Base-by-base conservation (phyloP, 2,888 invertebrate genomes). In the Allophyes oxyacanthae region DNA sequence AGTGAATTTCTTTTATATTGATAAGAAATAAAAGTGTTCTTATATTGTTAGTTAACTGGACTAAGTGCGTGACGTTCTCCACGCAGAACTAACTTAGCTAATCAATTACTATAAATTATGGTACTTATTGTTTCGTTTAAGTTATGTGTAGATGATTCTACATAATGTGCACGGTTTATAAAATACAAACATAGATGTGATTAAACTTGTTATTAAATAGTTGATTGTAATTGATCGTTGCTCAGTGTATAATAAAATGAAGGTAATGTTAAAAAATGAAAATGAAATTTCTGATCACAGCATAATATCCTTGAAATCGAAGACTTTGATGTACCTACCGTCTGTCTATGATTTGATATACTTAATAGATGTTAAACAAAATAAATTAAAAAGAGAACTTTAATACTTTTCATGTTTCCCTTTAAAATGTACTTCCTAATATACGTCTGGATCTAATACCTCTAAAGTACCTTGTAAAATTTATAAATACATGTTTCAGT, bases 1-100 rank as follows among this genome's bases (percentile, higher is more conserved):
- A 79, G 77, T 77, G 73, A 73, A 81, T 86, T 83, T 75, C 74
- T 82, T 83, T 83, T 72, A 74, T 83, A 82, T 77, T 73, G 77
- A 79, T 88, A 91, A 90, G 84, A 86, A 81, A 90, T 86, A 82
- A 91, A 91, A 93, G 93, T 93, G 93, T 92, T 93, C 92, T 93
- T 92, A 93, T 82, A 86, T 84, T 80, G 79, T 85, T 85, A 87
- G 84, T 83, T 78, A 79, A 82, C 77, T 77, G 76, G 72, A 79
- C 73, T 80, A 66, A 69, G 62, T 70, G 46, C 61, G 52, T 57
- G 49, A 55, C 52, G 57, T 65, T 64, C 58, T 55, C 53, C 41
- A 34, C 64, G 59, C 61, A 45, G 56, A 59, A 70, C 66, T 66
- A 50, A 66, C 48, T 37, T 60, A 64, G 70, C 59, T 52, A 66